Evolutionary conservation across 2,888 invertebrate genomes (phyloP), one percentile per base, ranked within the genome.

Genomic region (Zele albiditarsus): DNA sequence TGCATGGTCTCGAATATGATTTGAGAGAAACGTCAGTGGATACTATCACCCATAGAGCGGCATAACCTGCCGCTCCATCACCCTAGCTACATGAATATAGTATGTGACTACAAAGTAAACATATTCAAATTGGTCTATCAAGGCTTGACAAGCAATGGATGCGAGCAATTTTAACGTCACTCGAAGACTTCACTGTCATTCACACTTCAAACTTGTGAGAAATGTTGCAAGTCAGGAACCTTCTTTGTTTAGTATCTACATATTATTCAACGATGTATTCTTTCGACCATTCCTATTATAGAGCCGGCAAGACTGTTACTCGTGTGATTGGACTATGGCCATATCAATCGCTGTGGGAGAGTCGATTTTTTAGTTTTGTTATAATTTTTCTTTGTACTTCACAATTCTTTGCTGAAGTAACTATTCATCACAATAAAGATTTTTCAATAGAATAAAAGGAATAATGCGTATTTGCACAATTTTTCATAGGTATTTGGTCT

Each of bases 241-340:
- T 2, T 8, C 31, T 2, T 8, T 6, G 31, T 31, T 31, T 31
- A 31, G 1, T 31, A 31, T 8, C 2, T 8, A 31, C 31, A 31
- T 8, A 31, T 8, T 31, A 31, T 31, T 31, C 2, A 31, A 28
- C 27, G 14, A 70, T 58, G 20, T 6, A 42, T 4, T 38, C 20
- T 70, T 42, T 60, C 25, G 27, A 25, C 12, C 46, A 23, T 70
- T 31, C 28, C 28, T n/a, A 28, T 25, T 49, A 53, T 10, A 49
- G 14, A 53, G 20, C 33, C 8, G 23, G 28, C 10, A 8, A 42
- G 20, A 33, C 20, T 42, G 20, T 73, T 1, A 31, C 73, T 38
- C 42, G n/a, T 27, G 3, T 38, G 4, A 68, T 78, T 20, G 79
- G 79, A 4, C 75, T 68, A 46, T 79, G 79, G 79, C 79, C 78